A percentile compares a stretch with the other conserved stretches of the same genome.
phyloP scores from a whole-genome alignment of 2,113 vertebrate species.

The Podarcis muralis region DNA sequence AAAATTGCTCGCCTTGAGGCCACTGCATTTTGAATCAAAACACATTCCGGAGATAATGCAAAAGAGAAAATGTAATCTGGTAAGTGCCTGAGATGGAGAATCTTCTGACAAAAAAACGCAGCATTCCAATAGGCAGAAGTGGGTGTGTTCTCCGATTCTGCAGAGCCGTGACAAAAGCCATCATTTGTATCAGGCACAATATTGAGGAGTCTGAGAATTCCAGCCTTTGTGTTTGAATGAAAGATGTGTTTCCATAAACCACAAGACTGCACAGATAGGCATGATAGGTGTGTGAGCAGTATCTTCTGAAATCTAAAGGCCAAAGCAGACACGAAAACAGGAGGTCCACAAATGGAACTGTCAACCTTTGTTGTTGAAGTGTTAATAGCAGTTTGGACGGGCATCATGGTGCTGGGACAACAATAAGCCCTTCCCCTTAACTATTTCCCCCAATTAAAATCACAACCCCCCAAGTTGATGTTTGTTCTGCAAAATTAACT shows the following conservation, averaged over 20 bases:
- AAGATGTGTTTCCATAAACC: neutral
- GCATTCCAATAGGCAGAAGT: neutral
- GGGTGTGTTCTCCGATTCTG: neutral
- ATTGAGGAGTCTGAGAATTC: neutral
- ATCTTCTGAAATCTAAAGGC: neutral
- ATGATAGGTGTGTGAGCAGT: neutral
- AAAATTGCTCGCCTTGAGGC: neutral
- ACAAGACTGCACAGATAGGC: neutral
- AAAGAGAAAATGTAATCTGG: neutral
- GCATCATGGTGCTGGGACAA: neutral
- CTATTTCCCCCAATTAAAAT: too few species aligned
- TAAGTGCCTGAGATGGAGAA: neutral
- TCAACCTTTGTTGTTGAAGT: neutral
- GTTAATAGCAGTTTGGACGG: neutral
- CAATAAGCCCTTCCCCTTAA: too few species aligned
- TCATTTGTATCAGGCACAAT: neutral
- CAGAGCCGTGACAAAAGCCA: neutral
- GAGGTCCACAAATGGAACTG: neutral
- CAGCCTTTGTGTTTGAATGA: neutral
- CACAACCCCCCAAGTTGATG: too few species aligned
- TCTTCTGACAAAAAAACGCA: neutral
- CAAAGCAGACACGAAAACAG: neutral
- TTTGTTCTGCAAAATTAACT: too few species aligned
- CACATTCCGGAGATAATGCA: neutral
- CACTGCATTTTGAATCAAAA: slow-evolving; percentile 26